Conservation (phyloP, 2,797 vertebrate genomes). For the Sebastes baramenuke region DNA sequence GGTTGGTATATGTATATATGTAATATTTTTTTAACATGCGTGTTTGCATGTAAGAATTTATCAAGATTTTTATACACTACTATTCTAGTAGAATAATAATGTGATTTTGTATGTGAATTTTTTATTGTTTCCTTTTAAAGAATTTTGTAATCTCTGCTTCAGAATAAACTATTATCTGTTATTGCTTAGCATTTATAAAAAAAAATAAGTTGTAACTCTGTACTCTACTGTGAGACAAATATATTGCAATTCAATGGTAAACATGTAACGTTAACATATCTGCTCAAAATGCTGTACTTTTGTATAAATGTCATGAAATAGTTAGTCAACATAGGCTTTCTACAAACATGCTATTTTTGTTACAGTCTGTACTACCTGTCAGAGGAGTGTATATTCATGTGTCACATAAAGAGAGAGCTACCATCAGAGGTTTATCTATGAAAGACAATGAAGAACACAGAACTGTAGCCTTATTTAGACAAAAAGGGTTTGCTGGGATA, state of each 20-base stretch:
- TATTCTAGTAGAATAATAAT: not conserved
- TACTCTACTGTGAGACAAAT: conserved; percentile 1
- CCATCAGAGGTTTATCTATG: conserved; percentile 67
- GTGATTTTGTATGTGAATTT: not conserved
- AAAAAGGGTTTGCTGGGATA: conserved; percentile 65
- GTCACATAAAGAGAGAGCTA: conserved; percentile 68
- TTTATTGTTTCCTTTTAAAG: not conserved
- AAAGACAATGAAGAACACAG: conserved; percentile 70
- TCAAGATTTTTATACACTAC: not conserved
- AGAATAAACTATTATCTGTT: not conserved
- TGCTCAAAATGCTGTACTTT: conserved; percentile 47
- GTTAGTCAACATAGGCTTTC: conserved; percentile 51
- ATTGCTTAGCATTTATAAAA: not conserved
- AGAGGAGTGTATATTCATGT: conserved; percentile 65
- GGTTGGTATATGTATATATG: not conserved
- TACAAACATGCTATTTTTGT: conserved; percentile 74
- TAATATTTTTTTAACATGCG: not conserved
- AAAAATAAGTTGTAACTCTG: not conserved
- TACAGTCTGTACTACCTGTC: conserved; percentile 66
- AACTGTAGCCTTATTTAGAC: conserved; percentile 73
- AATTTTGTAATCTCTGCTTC: not conserved
- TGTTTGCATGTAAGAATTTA: not conserved
- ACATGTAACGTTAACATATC: conserved; percentile 32
- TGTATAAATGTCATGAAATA: conserved; percentile 50
- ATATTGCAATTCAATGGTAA: conserved; percentile 5